A percentile compares a stretch with the other conserved stretches of the same genome.
These are phyloP conservation scores for Beroe forskalii DNA, from an alignment of 37 sponge, comb jelly and placozoan species.

Conservation along the genomic window DNA sequence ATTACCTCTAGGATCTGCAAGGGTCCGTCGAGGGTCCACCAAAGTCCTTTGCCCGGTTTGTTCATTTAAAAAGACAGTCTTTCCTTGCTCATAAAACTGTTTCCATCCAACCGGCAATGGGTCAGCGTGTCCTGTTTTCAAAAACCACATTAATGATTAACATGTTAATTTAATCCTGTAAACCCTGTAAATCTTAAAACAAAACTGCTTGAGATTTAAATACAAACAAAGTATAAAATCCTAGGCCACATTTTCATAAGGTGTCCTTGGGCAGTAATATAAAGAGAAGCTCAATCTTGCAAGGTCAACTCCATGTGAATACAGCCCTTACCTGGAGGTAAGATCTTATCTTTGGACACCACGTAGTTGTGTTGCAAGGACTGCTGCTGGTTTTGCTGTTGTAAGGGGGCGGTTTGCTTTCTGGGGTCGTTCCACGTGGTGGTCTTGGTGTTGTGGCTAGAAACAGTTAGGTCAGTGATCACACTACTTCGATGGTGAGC, in stretches of 20 bases:
- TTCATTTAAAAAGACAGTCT: conserved; percentile 16
- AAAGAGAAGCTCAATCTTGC: too few relatives aligned
- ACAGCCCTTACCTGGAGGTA: conserved; percentile 8
- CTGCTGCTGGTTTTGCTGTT: conserved; percentile 18
- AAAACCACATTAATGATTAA: too few relatives aligned
- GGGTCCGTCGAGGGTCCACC: conserved; percentile 3
- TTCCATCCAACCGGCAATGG: conserved; percentile 44
- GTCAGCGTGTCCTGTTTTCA: conserved; percentile 36
- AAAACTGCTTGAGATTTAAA: too few relatives aligned
- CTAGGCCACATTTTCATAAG: too few relatives aligned
- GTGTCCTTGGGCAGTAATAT: too few relatives aligned
- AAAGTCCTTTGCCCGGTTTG: conserved; percentile 49
- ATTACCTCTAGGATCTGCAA: background rate
- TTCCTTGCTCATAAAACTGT: conserved; percentile 25
- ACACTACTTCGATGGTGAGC: too few relatives aligned
- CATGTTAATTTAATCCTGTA: too few relatives aligned
- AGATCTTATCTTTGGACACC: conserved; percentile 3
- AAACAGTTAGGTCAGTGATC: too few relatives aligned
- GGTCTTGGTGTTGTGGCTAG: conserved; percentile 72
- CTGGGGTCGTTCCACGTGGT: conserved; percentile 82
- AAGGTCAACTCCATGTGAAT: too few relatives aligned
- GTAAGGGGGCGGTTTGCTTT: conserved; percentile 18
- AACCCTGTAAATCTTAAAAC: too few relatives aligned
- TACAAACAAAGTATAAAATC: too few relatives aligned
- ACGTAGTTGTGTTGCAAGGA: conserved; percentile 26